A percentile compares a stretch with the other conserved stretches of the same genome.
These are phyloP conservation scores for Tympanuchus pallidicinctus DNA, from an alignment of 2,113 vertebrate genomes.

Conservation along the genomic window DNA sequence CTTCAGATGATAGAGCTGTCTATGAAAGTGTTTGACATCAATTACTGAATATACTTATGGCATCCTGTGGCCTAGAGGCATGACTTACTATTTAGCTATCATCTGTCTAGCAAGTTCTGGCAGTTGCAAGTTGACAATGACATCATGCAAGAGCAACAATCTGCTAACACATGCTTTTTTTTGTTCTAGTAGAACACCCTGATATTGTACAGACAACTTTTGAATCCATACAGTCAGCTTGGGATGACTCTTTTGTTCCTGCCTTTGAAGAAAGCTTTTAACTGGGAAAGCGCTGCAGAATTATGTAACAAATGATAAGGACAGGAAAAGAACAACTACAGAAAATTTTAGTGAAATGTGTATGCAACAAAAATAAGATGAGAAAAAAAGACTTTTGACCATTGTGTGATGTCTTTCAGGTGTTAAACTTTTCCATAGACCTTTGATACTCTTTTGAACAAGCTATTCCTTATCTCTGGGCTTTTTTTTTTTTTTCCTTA, in stretches of 20 bases:
- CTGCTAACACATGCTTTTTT: background rate
- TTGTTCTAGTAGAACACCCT: background rate
- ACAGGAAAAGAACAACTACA: background rate
- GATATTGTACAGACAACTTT: background rate
- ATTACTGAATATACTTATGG: background rate
- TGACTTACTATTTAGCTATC: constrained; percentile 2
- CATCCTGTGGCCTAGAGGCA: background rate
- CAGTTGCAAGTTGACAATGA: background rate
- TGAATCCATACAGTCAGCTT: background rate
- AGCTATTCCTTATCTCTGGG: background rate
- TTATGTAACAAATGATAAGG: background rate
- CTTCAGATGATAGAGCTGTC: background rate
- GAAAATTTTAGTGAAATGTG: background rate
- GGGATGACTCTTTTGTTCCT: background rate
- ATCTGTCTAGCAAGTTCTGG: background rate
- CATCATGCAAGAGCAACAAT: background rate
- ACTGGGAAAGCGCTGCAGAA: background rate
- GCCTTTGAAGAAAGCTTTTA: background rate
- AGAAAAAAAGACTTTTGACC: background rate
- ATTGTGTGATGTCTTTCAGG: background rate
- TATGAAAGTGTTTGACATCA: background rate
- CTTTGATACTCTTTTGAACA: background rate
- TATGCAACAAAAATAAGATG: background rate
- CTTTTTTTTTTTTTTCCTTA: background rate
- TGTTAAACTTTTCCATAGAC: background rate